Base-by-base conservation (phyloP, 2,888 invertebrate genomes). In the Koerneria pararmatus region DNA sequence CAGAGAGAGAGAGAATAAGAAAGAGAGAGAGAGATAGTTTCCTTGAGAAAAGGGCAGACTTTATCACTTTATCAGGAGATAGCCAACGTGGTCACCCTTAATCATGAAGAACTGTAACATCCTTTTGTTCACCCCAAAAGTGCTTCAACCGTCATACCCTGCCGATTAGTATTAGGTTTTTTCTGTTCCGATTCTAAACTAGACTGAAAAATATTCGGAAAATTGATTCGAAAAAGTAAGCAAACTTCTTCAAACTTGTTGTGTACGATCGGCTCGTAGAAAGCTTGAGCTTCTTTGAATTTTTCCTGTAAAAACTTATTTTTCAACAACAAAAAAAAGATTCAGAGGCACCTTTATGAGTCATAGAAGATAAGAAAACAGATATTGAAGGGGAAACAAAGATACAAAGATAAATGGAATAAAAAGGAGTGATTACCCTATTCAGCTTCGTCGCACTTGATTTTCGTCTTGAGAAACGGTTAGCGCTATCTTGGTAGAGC, bases 221-320 rank as follows among this genome's bases (percentile, higher is more conserved):
- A 56, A n/a, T 29, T 19, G 32, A 29, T 51, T 15, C 27, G 56
- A 31, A 60, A 51, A 4, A 46, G 3, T 11, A 31, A 29, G 72
- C 84, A 81, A 74, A 86, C 86, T 75, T 86, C 92, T 72, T 93
- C 92, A 79, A 91, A 93, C 85, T 91, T 91, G 83, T 94, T 94
- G 78, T 93, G 91, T 0, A 98, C 95, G 67, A 97, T 91, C 0
- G 95, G 95, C 82, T 97, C 97, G 84, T 98, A 98, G 85, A 98
- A 98, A 54, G 92, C 93, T 0, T 94, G 91, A 0, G 97, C 93
- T 86, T 98, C 95, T 83, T 94, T 94, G 84, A 94, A 98, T 84
- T 97, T 97, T 83, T 95, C 95, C 85, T 69, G 35, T 24, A 60
- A 59, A 32, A 24, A 31, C 19, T 53, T 53, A 53, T 15, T n/a